Conservation (phyloP, 2,888 invertebrate genomes). For the Cylindroiulus punctatus region DNA sequence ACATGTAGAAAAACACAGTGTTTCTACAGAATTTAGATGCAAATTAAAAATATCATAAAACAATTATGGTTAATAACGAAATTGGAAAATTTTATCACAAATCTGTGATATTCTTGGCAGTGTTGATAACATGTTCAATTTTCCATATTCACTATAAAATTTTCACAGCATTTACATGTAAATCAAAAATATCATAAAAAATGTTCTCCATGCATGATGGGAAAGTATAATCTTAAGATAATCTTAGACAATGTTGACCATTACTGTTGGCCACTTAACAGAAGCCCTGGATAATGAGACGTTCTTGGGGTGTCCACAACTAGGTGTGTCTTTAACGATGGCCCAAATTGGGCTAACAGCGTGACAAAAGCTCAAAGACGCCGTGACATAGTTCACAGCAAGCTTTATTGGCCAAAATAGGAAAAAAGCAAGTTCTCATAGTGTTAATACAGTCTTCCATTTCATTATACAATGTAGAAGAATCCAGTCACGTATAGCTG, state of each 20-base stretch:
- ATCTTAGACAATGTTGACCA: not conserved
- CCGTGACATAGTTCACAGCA: conserved; percentile 45
- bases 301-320: not conserved
- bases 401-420: conserved; percentile 7
- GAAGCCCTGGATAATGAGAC: not conserved
- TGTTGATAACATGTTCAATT: too few species aligned
- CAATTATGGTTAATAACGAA: too few species aligned
- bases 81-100: too few species aligned
- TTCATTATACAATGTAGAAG: not conserved
- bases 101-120: too few species aligned
- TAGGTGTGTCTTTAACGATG: conserved; percentile 23
- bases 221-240: not conserved
- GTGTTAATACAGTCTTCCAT: not conserved
- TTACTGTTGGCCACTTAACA: not conserved
- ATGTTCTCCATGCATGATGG: not conserved
- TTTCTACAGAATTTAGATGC: too few species aligned
- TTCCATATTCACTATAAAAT: too few species aligned
- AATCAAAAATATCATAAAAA: not conserved
- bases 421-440: not conserved
- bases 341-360: conserved; percentile 28
- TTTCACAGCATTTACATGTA: too few species aligned
- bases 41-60: too few species aligned
- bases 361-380: conserved; percentile 19
- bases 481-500: not conserved
- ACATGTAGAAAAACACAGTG: too few species aligned